These are phyloP conservation scores for Dolichomitus sp. DNA, from an alignment of 2,888 invertebrate species.

Conservation along the genomic window DNA sequence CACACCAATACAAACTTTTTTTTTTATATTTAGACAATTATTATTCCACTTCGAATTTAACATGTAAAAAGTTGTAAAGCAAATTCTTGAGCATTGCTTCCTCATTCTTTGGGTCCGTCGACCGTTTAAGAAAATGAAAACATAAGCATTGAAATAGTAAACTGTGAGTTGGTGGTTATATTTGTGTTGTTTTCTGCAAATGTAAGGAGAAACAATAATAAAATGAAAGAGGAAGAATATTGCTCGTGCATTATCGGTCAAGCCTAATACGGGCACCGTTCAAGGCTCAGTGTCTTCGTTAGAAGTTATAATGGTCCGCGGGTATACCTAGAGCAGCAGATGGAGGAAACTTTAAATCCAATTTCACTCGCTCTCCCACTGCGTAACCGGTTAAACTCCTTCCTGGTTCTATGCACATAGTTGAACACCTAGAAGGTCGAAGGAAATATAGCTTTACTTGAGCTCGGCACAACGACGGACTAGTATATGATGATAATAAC, in stretches of 20 bases:
- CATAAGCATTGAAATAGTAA: neutral
- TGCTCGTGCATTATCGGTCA: slow-evolving; percentile 50
- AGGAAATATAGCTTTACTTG: slow-evolving; percentile 7
- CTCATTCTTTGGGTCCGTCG: too few species aligned
- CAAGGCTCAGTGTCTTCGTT: slow-evolving; percentile 46
- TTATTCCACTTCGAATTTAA: too few species aligned
- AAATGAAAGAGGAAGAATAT: neutral
- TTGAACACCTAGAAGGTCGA: slow-evolving; percentile 17
- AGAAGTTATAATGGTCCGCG: slow-evolving; percentile 53
- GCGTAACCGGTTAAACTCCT: slow-evolving; percentile 49
- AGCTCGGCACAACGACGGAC: slow-evolving; percentile 3
- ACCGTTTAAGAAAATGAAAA: neutral
- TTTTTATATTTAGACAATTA: too few species aligned
- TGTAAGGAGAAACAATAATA: slow-evolving; percentile 9
- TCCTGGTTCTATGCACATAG: slow-evolving; percentile 42
- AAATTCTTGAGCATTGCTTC: too few species aligned
- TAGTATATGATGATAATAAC: slow-evolving; percentile 16
- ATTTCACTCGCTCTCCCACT: slow-evolving; percentile 58
- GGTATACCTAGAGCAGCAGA: slow-evolving; percentile 44
- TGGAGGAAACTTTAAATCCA: slow-evolving; percentile 70
- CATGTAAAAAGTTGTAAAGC: too few species aligned
- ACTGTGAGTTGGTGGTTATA: neutral
- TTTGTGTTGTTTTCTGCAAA: neutral
- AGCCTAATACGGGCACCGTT: slow-evolving; percentile 9
- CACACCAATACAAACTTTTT: too few species aligned